Conservation (phyloP, 1,140 invertebrate genomes). For the Aphelenchoides besseyi region DNA sequence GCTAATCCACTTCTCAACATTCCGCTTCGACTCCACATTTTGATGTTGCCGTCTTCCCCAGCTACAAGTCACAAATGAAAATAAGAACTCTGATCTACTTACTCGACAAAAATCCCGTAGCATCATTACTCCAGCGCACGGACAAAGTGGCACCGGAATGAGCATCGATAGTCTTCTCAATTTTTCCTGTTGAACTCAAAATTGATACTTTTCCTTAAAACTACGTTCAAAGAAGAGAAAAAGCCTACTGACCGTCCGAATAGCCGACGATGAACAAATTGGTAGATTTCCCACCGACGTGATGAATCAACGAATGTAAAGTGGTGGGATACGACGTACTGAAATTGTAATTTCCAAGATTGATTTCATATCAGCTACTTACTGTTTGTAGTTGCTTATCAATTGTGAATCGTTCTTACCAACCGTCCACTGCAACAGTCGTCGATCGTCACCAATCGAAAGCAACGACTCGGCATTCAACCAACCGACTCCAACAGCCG, state of each 20-base stretch:
- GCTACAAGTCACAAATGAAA: conserved; percentile 66
- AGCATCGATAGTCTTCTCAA: conserved; percentile 86
- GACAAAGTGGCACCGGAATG: conserved; percentile 82
- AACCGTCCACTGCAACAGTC: conserved; percentile 81
- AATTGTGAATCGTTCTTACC: conserved; percentile 74
- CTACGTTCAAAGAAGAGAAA: conserved; percentile 7
- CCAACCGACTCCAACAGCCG: conserved; percentile 40
- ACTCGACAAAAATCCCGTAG: conserved; percentile 82
- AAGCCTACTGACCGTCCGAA: conserved; percentile 26
- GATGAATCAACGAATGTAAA: not conserved
- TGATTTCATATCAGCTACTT: not conserved
- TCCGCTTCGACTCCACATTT: conserved; percentile 92
- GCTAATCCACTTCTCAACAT: conserved; percentile 86
- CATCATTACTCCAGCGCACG: conserved; percentile 82
- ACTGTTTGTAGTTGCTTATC: conserved; percentile 62
- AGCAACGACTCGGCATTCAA: conserved; percentile 60
- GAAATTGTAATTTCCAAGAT: too few species aligned
- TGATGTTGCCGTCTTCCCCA: conserved; percentile 91
- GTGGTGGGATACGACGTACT: not conserved
- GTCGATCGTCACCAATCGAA: conserved; percentile 86
- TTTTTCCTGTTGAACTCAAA: conserved; percentile 78
- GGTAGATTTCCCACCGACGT: not conserved
- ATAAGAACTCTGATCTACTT: conserved; percentile 21
- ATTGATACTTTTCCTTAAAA: conserved; percentile 78
- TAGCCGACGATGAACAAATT: conserved; percentile 30